Base-by-base conservation (phyloP, 2,797 vertebrate genomes). In the Pseudopleuronectes americanus region DNA sequence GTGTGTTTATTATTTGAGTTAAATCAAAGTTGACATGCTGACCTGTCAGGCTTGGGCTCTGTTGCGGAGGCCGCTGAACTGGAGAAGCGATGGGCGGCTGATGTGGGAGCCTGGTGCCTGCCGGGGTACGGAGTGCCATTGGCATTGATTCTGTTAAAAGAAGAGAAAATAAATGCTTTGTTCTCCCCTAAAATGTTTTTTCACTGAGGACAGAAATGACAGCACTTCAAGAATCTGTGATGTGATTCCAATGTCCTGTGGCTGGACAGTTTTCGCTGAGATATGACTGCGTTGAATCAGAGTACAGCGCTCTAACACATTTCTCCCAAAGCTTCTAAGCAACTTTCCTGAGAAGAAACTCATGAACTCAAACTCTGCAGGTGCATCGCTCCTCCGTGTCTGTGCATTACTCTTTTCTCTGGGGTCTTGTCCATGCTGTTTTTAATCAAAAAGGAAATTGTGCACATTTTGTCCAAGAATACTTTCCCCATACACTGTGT, bases 21-120 rank as follows among this genome's bases (percentile, higher is more conserved):
- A 45, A 45, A 19, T 16, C 43, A 13, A 38, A 22, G n/a, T 8
- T 38, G 9, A 54, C 36, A 56, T 17, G 87, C 93, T 75, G 64
- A 98, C 96, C 96, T 96, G 85, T 97, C 96, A 22, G 87, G 52
- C 85, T 94, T 96, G 87, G 90, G 71, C 57, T 99, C 96, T 21
- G 94, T 88, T 22, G 93, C 75, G 0, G 90, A 87, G 2, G 94
- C 80, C 5, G 92, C 77, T 43, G 94, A 84, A 19, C 82, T 87
- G 12, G 84, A 71, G 64, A 92, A 81, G 28, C 88, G 93, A 88
- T 93, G 91, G 8, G 81, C 76, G 24, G 95, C 87, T 6, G 94
- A 92, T 33, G 93, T 66, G 48, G 95, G 82, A 74, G 89, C 83
- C 65, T 92, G 91, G 76, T 89, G 88, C 74, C 90, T 85, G 76